Base-by-base conservation (phyloP, 2,888 invertebrate genomes). In the Apamea epomidion region DNA sequence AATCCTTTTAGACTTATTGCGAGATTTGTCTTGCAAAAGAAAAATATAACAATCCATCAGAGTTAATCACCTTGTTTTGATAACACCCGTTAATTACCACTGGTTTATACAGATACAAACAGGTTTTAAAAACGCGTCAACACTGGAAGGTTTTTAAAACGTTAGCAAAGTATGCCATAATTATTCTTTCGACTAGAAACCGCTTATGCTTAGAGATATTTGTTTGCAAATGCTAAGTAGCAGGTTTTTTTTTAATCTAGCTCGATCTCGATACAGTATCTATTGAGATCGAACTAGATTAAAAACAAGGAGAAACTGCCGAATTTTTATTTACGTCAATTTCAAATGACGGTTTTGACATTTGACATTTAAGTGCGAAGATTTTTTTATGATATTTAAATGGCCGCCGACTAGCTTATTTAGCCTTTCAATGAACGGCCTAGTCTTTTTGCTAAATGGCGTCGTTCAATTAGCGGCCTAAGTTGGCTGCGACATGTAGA, bases 1-100 rank as follows among this genome's bases (percentile, higher is more conserved):
- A n/a, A 48, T 25, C 18, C 29, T 21, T 62, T 45, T 45, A 74
- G n/a, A 18, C 25, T 21, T 80, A 12, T 32, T n/a, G 21, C 58
- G 48, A 62, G 3, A 62, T 7, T 5, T 37, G 45, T 81, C 16
- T 60, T 48, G 29, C 14, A 62, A 81, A 81, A 81, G 21, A 75
- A 62, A 77, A 54, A 32, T 0, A 54, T 8, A 58, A 25, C 37
- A 69, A 70, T 70, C 69, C 48, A 76, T 64, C 16, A 54, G 29
- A 64, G 1, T n/a, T 75, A 75, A 82, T 42, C 5, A 16, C 7
- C 54, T 70, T 58, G 58, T 76, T 48, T 8, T 76, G 18, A 62
- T 82, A 58, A 42, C 48, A 18, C 5, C 25, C 0, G 37, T 48
- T 68, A 69, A 69, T 81, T 70, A 45, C 32, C 21, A 51, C 37